Evolutionary conservation across 2,888 invertebrate species (phyloP).

Genomic region (Temnothorax unifasciatus): DNA sequence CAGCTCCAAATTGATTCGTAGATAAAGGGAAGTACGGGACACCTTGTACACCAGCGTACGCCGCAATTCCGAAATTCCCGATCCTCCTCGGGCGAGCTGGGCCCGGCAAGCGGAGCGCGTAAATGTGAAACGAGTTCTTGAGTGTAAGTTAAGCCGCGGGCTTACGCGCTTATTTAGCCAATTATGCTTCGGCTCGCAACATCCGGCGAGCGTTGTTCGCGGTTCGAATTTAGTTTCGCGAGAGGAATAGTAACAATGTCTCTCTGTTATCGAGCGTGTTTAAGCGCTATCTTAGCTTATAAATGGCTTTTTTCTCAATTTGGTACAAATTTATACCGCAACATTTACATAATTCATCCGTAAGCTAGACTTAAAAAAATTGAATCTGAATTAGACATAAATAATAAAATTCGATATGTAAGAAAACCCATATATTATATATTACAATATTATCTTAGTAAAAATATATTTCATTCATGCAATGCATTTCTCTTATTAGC

Average conservation of each 20-base stretch:
- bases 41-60: conserved; percentile 17
- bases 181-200: conserved; percentile 51
- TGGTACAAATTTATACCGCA: not conserved
- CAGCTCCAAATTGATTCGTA: conserved; percentile 24
- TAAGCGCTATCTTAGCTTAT: not conserved
- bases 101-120: conserved; percentile 23
- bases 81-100: not conserved
- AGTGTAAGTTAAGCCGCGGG: conserved; percentile 49
- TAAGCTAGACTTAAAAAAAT: not conserved
- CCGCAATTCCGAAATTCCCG: conserved; percentile 40
- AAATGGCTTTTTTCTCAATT: not conserved
- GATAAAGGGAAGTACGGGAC: conserved; percentile 25
- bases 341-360: not conserved
- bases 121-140: conserved; percentile 51
- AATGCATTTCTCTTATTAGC: no score
- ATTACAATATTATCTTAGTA: not conserved
- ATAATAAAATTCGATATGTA: not conserved
- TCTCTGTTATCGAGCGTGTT: conserved; percentile 31
- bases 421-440: not conserved
- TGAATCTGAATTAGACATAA: not conserved
- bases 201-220: conserved; percentile 47
- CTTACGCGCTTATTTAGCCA: conserved; percentile 59
- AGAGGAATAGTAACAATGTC: conserved; percentile 23
- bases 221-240: conserved; percentile 44
- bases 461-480: not conserved